phyloP scores from a whole-genome alignment of 1,140 invertebrate species.

The Rhynchophorus ferrugineus region DNA sequence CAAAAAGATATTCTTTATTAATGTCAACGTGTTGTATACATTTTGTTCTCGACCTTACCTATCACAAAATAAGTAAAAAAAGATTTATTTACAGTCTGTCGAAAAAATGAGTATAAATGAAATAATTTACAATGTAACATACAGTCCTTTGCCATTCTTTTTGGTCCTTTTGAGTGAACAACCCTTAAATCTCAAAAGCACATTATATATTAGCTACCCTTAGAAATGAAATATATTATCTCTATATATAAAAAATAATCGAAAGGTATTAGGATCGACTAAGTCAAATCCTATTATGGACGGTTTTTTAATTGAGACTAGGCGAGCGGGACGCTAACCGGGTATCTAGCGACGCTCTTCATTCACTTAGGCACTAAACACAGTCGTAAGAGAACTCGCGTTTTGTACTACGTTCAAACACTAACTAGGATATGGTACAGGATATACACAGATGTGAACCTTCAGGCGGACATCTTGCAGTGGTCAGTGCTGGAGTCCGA shows the following conservation, averaged over 20 bases:
- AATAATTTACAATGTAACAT: slow-evolving; percentile 3
- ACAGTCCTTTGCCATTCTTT: slow-evolving; percentile 4
- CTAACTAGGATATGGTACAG: slow-evolving; percentile 1
- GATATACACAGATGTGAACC: slow-evolving; percentile 14
- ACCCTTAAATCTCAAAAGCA: no score
- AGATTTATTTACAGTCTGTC: slow-evolving; percentile 19
- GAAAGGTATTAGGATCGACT: no score
- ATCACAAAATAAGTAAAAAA: slow-evolving; percentile 16
- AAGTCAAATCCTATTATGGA: no score
- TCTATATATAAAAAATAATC: no score
- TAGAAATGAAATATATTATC: no score
- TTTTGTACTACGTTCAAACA: not conserved
- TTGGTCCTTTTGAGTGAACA: no score
- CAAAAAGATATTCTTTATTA: slow-evolving; percentile 13
- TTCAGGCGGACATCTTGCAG: slow-evolving; percentile 36
- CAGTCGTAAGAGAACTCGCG: slow-evolving; percentile 2
- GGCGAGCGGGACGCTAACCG: slow-evolving; percentile 9
- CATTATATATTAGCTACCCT: no score
- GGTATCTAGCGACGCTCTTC: not conserved
- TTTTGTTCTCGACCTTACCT: not conserved
- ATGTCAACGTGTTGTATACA: slow-evolving; percentile 7
- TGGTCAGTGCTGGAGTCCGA: no score
- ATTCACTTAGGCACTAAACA: slow-evolving; percentile 1
- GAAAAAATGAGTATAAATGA: slow-evolving; percentile 4
- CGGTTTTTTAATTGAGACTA: slow-evolving; percentile 33